A percentile compares a stretch with the other conserved stretches of the same genome.
Evolutionary conservation across 2,888 invertebrate species (phyloP).

Genomic region (Octodonta nipae): DNA sequence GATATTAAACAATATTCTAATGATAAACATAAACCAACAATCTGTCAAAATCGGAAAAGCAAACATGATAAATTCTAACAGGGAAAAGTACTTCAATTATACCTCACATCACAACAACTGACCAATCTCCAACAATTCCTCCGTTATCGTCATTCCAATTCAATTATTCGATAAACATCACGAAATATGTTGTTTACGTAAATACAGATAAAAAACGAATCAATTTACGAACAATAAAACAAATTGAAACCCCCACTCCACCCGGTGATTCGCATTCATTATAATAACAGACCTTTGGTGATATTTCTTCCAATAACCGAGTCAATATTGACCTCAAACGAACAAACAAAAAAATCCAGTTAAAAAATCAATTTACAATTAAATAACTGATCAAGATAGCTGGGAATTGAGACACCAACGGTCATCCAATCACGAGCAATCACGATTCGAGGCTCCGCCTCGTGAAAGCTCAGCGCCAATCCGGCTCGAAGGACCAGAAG

Average conservation of each 20-base stretch:
- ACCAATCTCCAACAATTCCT: background rate
- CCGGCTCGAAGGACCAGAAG: slow-evolving; percentile 3
- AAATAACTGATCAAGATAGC: slow-evolving; percentile 21
- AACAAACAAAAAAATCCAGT: slow-evolving; percentile 12
- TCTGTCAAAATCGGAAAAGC: too few relatives aligned
- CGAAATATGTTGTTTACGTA: slow-evolving; percentile 3
- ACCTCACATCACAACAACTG: too few relatives aligned
- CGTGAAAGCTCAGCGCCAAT: slow-evolving; percentile 10
- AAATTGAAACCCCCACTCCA: slow-evolving; percentile 7
- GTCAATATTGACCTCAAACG: slow-evolving; percentile 8
- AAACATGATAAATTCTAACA: too few relatives aligned
- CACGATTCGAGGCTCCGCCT: slow-evolving; percentile 11
- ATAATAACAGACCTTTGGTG: too few relatives aligned
- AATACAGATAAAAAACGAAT: slow-evolving; percentile 6
- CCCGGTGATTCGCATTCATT: slow-evolving; percentile 1
- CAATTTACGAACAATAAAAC: slow-evolving; percentile 7
- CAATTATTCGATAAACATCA: background rate
- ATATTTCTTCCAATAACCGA: slow-evolving; percentile 8
- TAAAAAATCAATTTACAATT: slow-evolving; percentile 20
- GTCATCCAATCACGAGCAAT: slow-evolving; percentile 16
- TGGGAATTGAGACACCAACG: slow-evolving; percentile 14
- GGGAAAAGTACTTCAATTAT: too few relatives aligned
- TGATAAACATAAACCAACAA: too few relatives aligned
- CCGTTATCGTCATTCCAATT: background rate
- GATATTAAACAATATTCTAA: too few relatives aligned